These are phyloP conservation scores for Pipa parva DNA, from an alignment of 2,113 vertebrate genomes.

Conservation along the genomic window DNA sequence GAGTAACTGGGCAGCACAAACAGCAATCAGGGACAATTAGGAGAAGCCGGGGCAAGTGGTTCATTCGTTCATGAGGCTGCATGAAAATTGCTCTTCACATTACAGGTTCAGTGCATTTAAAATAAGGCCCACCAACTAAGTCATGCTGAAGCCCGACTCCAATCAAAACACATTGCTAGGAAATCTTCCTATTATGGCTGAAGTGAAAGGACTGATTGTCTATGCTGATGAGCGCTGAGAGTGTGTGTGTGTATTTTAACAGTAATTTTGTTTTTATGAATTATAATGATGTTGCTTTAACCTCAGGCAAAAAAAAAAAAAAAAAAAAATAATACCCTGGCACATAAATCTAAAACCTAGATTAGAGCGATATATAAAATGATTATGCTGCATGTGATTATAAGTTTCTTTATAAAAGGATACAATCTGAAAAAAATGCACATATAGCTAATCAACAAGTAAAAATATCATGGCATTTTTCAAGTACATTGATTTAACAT, in stretches of 20 bases:
- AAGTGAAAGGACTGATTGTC: slow-evolving; percentile 71
- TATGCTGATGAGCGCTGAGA: slow-evolving; percentile 70
- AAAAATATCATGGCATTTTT: no score
- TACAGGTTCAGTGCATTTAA: slow-evolving; percentile 65
- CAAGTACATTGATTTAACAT: no score
- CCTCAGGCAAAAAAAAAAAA: slow-evolving; percentile 45
- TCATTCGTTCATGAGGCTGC: slow-evolving; percentile 58
- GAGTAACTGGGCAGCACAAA: slow-evolving; percentile 61
- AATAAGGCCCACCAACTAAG: slow-evolving; percentile 66
- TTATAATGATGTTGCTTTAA: slow-evolving; percentile 62
- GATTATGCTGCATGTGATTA: background rate
- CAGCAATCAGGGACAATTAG: slow-evolving; percentile 78
- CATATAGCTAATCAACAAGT: no score
- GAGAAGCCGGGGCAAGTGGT: slow-evolving; percentile 65
- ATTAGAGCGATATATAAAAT: background rate
- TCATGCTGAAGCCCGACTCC: slow-evolving; percentile 64
- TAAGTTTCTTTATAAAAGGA: no score
- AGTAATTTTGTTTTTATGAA: slow-evolving; percentile 53
- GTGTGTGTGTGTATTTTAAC: slow-evolving; percentile 50
- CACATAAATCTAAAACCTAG: background rate
- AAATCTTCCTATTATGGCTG: slow-evolving; percentile 66
- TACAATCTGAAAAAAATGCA: no score
- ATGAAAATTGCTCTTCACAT: slow-evolving; percentile 69
- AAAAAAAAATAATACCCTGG: no score
- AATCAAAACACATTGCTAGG: slow-evolving; percentile 70